Base-by-base conservation (phyloP, 2,888 invertebrate genomes). In the Latrodectus elegans region DNA sequence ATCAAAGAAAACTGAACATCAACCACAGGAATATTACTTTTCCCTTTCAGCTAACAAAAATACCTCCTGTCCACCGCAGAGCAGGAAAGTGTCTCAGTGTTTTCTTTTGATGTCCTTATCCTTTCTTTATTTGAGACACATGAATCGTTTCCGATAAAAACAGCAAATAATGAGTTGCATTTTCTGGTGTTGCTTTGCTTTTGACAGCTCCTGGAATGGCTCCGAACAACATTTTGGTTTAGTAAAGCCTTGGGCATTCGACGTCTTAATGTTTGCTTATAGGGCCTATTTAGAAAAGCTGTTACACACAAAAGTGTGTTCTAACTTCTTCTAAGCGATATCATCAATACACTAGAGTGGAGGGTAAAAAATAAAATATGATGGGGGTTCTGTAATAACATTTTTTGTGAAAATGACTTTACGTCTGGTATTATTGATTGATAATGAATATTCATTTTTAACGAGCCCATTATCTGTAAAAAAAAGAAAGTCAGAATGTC, bases 81-180 rank as follows among this genome's bases (percentile, higher is more conserved):
- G 60, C 14, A 60, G n/a, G 60, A 60, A 60, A 60, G 60, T 60
- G 60, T n/a, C 12, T 60, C 60, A 15, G n/a, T 60, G n/a, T n/a
- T 15, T 14, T 60, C n/a, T n/a, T 60, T n/a, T 60, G 60, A 60
- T 60, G 60, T 12, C 60, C n/a, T 60, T 60, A 60, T 60, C n/a
- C n/a, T 60, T 60, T 60, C n/a, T 60, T n/a, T 60, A 60, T 60
- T 15, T n/a, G 60, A 60, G 72, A 64, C 72, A 72, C 72, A 80
- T 80, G 74, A 9, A 65, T 64, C 53, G 74, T 81, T 81, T 81
- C 73, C 81, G 81, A 73, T 81, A 81, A 81, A 81, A 81, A 73
- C 38, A 73, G 67, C 67, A 51, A 72, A 64, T 73, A 80, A 81
- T 81, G 73, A 22, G 65, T 52, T 81, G 73, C 65, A 70, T 67